These are phyloP conservation scores for Chiloscyllium plagiosum DNA, from an alignment of 2,113 vertebrate species.

Conservation along the genomic window DNA sequence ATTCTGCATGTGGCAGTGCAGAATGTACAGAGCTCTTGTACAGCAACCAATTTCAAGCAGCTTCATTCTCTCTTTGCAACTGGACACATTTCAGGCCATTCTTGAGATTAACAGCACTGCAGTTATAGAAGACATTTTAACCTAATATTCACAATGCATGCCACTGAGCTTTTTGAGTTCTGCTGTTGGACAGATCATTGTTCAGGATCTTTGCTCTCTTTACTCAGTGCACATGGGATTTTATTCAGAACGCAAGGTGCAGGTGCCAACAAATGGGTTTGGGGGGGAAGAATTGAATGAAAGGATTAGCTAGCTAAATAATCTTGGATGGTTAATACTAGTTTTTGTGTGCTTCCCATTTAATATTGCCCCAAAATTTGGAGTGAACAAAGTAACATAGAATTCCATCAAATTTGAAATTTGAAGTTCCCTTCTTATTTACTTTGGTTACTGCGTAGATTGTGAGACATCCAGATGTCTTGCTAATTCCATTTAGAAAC, in stretches of 20 bases:
- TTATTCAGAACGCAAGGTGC: not conserved
- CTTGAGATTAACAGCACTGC: not conserved
- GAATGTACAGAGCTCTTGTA: not conserved
- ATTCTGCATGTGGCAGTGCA: not conserved
- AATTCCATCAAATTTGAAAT: not conserved
- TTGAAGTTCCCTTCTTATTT: not conserved
- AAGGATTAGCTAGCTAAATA: no score
- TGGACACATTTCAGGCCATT: not conserved
- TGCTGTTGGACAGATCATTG: not conserved
- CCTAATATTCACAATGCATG: not conserved
- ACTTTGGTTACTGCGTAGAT: not conserved
- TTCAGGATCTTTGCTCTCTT: not conserved
- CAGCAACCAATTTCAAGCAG: not conserved
- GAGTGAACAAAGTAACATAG: not conserved
- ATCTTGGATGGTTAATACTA: not conserved
- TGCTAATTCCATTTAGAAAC: not conserved
- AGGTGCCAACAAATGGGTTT: not conserved
- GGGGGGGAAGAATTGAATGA: no score
- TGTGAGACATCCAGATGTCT: not conserved
- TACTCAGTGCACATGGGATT: not conserved
- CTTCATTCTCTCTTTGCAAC: not conserved
- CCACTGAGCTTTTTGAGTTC: not conserved
- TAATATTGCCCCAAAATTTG: not conserved
- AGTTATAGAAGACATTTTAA: not conserved
- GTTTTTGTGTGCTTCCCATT: not conserved